A percentile compares a stretch with the other conserved stretches of the same genome.
Conservation (phyloP, 2,797 vertebrate genomes). For the Acipenser oxyrinchus region DNA sequence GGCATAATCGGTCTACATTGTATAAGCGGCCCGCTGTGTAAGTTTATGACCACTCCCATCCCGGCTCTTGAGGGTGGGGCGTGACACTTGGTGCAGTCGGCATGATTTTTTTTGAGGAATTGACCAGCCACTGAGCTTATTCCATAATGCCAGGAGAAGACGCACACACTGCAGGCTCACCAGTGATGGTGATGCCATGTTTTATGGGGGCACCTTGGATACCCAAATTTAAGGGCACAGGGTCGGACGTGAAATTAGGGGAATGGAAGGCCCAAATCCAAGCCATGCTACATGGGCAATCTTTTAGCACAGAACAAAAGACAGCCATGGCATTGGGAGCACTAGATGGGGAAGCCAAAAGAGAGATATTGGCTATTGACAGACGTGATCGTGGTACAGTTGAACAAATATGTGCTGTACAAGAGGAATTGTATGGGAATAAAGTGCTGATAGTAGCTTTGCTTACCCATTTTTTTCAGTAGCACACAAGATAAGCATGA, state of each 20-base stretch:
- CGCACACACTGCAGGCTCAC: not conserved
- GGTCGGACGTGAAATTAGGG: constrained; percentile 4
- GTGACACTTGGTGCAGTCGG: too few relatives aligned
- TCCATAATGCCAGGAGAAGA: constrained; percentile 1
- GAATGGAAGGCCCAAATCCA: constrained; percentile 7
- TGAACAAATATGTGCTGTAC: not conserved
- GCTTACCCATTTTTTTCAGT: not conserved
- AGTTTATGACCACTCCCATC: too few relatives aligned
- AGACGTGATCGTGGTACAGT: not conserved
- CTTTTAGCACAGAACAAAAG: not conserved
- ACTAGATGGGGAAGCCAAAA: not conserved
- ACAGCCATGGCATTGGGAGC: constrained; percentile 2
- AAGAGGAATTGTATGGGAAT: too few relatives aligned
- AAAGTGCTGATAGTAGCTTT: constrained; percentile 1
- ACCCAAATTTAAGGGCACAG: not conserved
- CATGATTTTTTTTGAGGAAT: too few relatives aligned
- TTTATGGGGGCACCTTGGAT: constrained; percentile 8
- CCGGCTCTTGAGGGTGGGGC: too few relatives aligned
- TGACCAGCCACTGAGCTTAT: too few relatives aligned
- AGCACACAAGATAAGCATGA: not conserved
- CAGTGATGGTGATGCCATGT: constrained; percentile 3
- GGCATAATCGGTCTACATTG: too few relatives aligned
- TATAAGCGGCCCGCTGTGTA: too few relatives aligned
- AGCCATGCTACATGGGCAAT: not conserved
- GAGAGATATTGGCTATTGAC: not conserved